Conservation (phyloP, 2,113 vertebrate species). For the Thunnus maccoyii region DNA sequence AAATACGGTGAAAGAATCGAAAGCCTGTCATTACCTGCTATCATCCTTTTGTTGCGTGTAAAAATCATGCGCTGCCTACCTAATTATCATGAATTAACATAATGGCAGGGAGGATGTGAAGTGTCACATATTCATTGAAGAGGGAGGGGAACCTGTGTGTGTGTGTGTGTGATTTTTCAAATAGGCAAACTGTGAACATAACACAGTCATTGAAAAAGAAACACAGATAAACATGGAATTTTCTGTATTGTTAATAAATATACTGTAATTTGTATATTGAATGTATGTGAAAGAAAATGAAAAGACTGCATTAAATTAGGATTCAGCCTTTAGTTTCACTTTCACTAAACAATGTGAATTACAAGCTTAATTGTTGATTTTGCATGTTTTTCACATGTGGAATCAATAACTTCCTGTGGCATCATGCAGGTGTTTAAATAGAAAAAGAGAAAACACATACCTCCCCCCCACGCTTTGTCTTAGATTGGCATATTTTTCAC, state of each 20-base stretch:
- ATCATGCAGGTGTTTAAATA: no score
- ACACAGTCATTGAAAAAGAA: neutral
- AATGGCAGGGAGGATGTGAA: slow-evolving; percentile 26
- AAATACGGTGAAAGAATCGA: neutral
- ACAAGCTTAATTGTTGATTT: no score
- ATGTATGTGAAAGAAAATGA: no score
- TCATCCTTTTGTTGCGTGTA: slow-evolving; percentile 16
- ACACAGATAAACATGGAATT: neutral
- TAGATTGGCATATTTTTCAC: no score
- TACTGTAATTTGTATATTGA: no score
- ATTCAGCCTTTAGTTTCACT: no score
- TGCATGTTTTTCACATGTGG: no score
- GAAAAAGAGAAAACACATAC: no score
- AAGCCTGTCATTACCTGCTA: slow-evolving; percentile 26
- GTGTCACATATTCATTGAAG: slow-evolving; percentile 3
- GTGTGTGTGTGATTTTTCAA: neutral
- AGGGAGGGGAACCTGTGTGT: neutral
- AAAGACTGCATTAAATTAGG: no score
- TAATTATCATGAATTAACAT: slow-evolving; percentile 30
- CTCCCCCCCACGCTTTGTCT: no score
- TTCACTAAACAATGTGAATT: no score
- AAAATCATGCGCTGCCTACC: slow-evolving; percentile 5
- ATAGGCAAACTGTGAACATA: neutral
- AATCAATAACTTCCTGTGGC: no score
- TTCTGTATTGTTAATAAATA: neutral